A percentile compares a stretch with the other conserved stretches of the same genome.
Conservation (phyloP, 2,113 vertebrate species). For the Oncorhynchus clarkii region DNA sequence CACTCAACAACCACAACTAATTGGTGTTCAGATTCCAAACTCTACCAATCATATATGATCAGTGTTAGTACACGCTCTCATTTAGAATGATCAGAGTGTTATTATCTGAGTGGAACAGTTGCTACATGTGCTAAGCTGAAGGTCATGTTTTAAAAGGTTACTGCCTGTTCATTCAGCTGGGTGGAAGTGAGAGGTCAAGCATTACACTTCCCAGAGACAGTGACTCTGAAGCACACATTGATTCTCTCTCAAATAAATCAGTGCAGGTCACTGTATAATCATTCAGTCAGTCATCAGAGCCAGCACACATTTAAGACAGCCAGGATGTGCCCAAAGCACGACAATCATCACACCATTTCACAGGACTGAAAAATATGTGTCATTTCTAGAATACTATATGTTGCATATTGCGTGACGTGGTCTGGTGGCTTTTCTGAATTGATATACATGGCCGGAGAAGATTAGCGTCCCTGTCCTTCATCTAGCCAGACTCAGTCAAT, state of each 20-base stretch:
- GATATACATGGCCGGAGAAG: no score
- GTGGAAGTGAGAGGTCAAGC: not conserved
- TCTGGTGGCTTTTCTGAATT: no score
- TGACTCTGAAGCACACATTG: not conserved
- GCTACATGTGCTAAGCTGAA: not conserved
- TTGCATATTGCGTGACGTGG: no score
- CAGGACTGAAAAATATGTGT: no score
- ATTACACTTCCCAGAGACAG: not conserved
- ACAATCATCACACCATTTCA: not conserved
- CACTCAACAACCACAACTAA: not conserved
- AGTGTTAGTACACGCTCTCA: not conserved
- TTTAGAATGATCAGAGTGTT: not conserved
- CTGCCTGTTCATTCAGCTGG: not conserved
- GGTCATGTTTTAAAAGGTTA: slow-evolving; percentile 2
- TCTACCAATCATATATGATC: not conserved
- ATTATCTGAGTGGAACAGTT: not conserved
- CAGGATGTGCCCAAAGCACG: not conserved
- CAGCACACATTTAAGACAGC: not conserved
- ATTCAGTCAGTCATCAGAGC: not conserved
- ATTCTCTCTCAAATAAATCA: not conserved
- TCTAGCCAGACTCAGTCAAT: no score
- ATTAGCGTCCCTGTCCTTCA: no score
- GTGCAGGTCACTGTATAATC: not conserved
- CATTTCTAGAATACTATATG: no score
- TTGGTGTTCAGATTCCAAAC: not conserved